These are phyloP conservation scores for Rhagium mordax DNA, from an alignment of 2,888 invertebrate species.

Conservation along the genomic window DNA sequence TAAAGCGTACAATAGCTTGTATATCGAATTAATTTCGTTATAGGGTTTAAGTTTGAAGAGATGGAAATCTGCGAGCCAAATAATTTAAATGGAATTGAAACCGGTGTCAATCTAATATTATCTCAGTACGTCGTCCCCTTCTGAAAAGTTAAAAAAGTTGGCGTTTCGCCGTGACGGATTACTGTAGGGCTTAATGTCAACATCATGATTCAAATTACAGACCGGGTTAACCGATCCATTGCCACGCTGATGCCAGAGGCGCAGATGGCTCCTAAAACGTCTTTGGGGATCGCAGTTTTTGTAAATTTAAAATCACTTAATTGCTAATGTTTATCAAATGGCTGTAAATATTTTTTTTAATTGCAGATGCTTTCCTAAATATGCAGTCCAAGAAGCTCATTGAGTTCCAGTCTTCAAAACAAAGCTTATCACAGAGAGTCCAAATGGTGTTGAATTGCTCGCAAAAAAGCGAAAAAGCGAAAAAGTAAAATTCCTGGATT, in stretches of 20 bases:
- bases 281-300: background rate
- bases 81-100: constrained; percentile 69
- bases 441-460: no score
- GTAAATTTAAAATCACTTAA: no score
- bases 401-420: no score
- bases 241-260: constrained; percentile 43
- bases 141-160: constrained; percentile 64
- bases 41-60: constrained; percentile 65
- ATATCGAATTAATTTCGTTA: constrained; percentile 64
- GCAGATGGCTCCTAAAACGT: constrained; percentile 43
- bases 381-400: no score
- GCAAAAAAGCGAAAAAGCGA: no score
- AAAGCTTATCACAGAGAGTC: no score
- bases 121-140: constrained; percentile 63
- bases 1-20: constrained; percentile 53
- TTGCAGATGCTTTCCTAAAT: no score
- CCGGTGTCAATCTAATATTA: constrained; percentile 67
- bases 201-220: constrained; percentile 70
- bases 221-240: constrained; percentile 58
- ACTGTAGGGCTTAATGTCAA: constrained; percentile 69
- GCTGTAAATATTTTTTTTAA: no score
- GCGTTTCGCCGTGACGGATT: constrained; percentile 69
- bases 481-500: no score
- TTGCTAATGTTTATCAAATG: no score
- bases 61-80: constrained; percentile 66